Evolutionary conservation across 2,113 vertebrate genomes (phyloP), one percentile per base, ranked within the genome.

Genomic region (Ornithorhynchus anatinus): DNA sequence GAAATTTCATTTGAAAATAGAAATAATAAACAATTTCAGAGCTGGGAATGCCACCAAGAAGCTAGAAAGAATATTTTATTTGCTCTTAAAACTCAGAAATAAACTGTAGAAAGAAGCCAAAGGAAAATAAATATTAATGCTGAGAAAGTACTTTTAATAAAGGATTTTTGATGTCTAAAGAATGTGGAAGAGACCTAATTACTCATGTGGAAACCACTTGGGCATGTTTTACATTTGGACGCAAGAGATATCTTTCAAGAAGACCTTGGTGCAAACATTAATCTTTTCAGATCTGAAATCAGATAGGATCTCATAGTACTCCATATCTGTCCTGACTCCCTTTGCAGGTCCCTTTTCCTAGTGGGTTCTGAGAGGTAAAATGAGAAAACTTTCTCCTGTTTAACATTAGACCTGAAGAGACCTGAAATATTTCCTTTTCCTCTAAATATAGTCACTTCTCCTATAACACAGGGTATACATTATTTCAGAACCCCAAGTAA

Each of bases 141-240:
- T 64, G 9, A 60, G 17, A 33, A 38, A 32, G 23, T 57, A 5
- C 48, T 15, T 27, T 19, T 7, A 31, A 44, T 38, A 48, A 10
- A 52, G 14, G 36, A 35, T 5, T 22, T 48, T 60, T 42, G 25
- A 59, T 42, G 43, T 15, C 15, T 38, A 5, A 35, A 42, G 47
- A 1, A 2, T 10, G 0, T n/a, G 19, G 7, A 23, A 14, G 40
- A 9, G 25, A 39, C 23, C 17, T 3, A 1, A 42, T 1, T 7
- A 23, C 1, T 69, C 13, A 64, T 42, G 2, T 8, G 5, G 47
- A 14, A 60, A 63, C 58, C 36, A 10, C 7, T 33, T 59, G 13
- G 14, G 66, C 32, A 19, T 25, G 5, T 52, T 32, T 65, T 67
- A 20, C 42, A 51, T 10, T 5, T 36, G 23, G 22, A 54, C 27